Conservation (phyloP, 2,888 invertebrate species). For the Apamea anceps region DNA sequence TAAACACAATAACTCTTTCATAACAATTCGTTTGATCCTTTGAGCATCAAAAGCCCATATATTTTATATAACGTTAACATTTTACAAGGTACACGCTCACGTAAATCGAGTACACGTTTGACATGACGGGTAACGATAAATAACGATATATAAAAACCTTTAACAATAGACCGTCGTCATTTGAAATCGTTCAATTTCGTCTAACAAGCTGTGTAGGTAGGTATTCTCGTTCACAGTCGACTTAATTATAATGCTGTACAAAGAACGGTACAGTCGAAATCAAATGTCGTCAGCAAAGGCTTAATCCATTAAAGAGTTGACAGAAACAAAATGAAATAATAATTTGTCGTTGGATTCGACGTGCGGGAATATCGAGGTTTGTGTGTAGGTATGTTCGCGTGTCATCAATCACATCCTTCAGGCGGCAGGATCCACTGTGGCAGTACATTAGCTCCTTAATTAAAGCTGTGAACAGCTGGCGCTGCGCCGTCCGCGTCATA, state of each 20-base stretch:
- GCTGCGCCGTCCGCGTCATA: slow-evolving; percentile 79
- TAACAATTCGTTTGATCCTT: slow-evolving; percentile 50
- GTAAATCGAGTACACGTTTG: slow-evolving; percentile 46
- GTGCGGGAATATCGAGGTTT: slow-evolving; percentile 61
- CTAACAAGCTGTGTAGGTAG: slow-evolving; percentile 36
- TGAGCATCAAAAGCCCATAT: slow-evolving; percentile 44
- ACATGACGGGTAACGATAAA: slow-evolving; percentile 50
- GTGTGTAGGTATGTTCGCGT: slow-evolving; percentile 64
- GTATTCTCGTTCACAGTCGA: slow-evolving; percentile 31
- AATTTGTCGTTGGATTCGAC: slow-evolving; percentile 75
- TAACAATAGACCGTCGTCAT: slow-evolving; percentile 46
- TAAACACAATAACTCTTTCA: slow-evolving; percentile 42
- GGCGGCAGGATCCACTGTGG: slow-evolving; percentile 73
- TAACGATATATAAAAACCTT: slow-evolving; percentile 36
- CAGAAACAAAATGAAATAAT: slow-evolving; percentile 81
- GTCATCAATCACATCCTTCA: slow-evolving; percentile 86
- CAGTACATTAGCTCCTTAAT: slow-evolving; percentile 89
- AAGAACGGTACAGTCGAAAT: slow-evolving; percentile 57
- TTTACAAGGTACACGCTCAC: slow-evolving; percentile 37
- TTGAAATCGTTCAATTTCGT: slow-evolving; percentile 42
- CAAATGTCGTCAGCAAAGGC: slow-evolving; percentile 68
- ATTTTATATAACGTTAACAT: slow-evolving; percentile 46
- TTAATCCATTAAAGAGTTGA: slow-evolving; percentile 75
- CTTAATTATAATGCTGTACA: slow-evolving; percentile 47
- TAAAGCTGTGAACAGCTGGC: slow-evolving; percentile 87